Base-by-base conservation (phyloP, 2,888 invertebrate genomes). In the Idaea aversata region DNA sequence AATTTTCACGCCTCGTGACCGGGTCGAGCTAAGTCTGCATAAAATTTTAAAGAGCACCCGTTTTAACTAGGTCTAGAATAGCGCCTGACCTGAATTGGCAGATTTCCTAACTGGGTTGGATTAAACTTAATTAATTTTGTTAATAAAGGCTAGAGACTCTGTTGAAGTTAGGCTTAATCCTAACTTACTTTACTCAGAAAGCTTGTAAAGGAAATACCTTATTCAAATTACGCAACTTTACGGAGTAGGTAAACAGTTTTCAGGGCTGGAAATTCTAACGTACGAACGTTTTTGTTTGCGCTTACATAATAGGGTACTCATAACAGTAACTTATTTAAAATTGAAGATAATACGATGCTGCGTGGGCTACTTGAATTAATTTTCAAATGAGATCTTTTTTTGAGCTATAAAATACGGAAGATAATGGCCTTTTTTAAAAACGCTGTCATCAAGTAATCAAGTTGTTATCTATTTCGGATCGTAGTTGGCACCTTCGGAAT, bases 41-140 rank as follows among this genome's bases (percentile, higher is more conserved):
- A 61, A 65, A 71, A 70, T 66, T 70, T 69, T 69, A 63, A 69
- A 69, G 65, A 65, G 65, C 59, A 25, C 63, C 5, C 38, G 61
- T 66, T 65, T 58, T 65, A 70, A 67, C 64, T 63, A 58, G 64
- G 63, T 66, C 66, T 70, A 66, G 65, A 61, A 35, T 63, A 63
- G 63, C 65, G 65, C 63, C 63, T 68, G 68, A 65, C 73, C 71
- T 59, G 25, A n/a, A 63, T 62, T 59, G 38, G 38, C 60, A 69
- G 65, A 67, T 65, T 58, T 59, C 15, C 15, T 25, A 64, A 63
- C 62, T 64, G 38, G 63, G 62, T 57, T 59, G 36, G 5, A 7
- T 61, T 0, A 6, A 35, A 61, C 35, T 35, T 34, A 47, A 47
- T 47, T 47, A 47, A 36, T 47, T 47, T 47, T 6, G 58, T 59